phyloP scores from a whole-genome alignment of 2,888 invertebrate genomes.

The Caenorhabditis sp. region DNA sequence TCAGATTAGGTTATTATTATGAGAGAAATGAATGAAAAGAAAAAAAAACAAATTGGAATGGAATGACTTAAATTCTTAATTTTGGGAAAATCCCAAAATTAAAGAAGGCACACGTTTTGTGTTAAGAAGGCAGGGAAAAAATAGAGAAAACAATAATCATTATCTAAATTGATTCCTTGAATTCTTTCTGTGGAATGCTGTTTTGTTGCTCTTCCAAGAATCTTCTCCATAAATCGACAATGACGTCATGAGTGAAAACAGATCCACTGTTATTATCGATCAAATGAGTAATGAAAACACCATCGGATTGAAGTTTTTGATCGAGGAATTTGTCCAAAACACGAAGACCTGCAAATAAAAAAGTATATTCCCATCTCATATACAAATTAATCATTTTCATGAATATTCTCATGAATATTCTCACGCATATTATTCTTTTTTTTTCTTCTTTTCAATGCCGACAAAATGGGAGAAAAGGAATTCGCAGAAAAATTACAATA shows the following conservation, averaged over 20 bases:
- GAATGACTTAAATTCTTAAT: conserved; percentile 3
- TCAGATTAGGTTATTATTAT: too few species aligned
- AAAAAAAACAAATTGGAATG: neutral
- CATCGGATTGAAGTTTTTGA: conserved; percentile 59
- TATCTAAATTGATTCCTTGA: conserved; percentile 18
- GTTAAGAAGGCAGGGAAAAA: neutral
- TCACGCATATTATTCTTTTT: neutral
- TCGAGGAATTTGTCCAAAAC: conserved; percentile 61
- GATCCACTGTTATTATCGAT: conserved; percentile 70
- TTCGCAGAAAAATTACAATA: conserved; percentile 1
- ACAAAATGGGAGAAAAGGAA: too few species aligned
- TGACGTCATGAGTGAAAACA: conserved; percentile 66
- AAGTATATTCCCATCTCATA: neutral
- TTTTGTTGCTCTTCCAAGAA: conserved; percentile 57
- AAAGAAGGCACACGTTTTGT: conserved; percentile 6
- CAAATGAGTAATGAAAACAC: conserved; percentile 66
- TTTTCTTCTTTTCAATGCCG: neutral
- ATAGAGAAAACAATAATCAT: neutral
- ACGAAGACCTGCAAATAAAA: conserved; percentile 47
- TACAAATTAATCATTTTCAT: conserved; percentile 1
- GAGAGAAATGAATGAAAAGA: too few species aligned
- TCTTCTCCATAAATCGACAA: conserved; percentile 61
- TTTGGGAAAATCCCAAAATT: neutral
- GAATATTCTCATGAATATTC: neutral
- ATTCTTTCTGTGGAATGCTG: conserved; percentile 29